phyloP scores from a whole-genome alignment of 1,140 invertebrate species.

The Drosophila nasuta region DNA sequence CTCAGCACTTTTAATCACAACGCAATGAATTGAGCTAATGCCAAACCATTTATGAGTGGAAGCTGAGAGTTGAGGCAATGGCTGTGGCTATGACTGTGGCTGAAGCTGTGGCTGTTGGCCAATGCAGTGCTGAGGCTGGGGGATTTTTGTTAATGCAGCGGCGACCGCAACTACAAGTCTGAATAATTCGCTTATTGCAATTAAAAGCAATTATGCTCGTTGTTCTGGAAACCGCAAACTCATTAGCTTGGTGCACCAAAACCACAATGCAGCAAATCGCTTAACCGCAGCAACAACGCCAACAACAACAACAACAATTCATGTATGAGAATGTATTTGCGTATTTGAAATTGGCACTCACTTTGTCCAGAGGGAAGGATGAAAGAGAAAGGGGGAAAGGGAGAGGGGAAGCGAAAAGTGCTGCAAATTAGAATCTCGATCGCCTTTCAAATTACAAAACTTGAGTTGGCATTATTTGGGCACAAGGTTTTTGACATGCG shows the following conservation, averaged over 20 bases:
- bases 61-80: neutral
- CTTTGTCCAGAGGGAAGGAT: neutral
- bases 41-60: neutral
- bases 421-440: conserved; percentile 19
- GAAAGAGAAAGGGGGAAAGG: neutral
- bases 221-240: conserved; percentile 77
- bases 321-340: neutral
- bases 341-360: neutral
- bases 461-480: conserved; percentile 42
- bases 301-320: conserved; percentile 21
- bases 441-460: conserved; percentile 38
- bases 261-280: conserved; percentile 74
- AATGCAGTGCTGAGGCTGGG: neutral
- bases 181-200: conserved; percentile 80
- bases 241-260: conserved; percentile 79
- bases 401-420: neutral
- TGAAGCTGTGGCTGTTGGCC: no score
- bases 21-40: neutral
- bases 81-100: no score
- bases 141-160: neutral
- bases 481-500: conserved; percentile 64
- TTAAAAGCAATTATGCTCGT: conserved; percentile 81
- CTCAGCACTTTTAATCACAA: neutral
- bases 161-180: conserved; percentile 53
- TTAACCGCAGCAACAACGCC: conserved; percentile 44